Conservation (phyloP, 2,113 vertebrate species). For the Setophaga kirtlandii region DNA sequence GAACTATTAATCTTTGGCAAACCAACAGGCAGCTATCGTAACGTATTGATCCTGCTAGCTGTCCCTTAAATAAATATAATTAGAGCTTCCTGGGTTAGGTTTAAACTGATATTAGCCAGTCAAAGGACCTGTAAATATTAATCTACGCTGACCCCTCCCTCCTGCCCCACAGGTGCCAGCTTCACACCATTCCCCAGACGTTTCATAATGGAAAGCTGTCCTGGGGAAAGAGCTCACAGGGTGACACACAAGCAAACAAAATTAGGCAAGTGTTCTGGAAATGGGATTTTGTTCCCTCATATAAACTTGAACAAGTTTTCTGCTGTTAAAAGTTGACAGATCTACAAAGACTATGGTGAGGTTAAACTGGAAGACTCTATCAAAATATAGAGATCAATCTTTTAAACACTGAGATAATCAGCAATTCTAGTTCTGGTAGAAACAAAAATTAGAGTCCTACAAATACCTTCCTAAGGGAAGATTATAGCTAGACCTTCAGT, state of each 20-base stretch:
- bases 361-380: background rate
- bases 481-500: background rate
- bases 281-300: background rate
- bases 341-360: background rate
- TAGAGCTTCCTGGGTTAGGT: slow-evolving; percentile 58
- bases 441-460: background rate
- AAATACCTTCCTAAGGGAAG: background rate
- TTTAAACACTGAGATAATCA: background rate
- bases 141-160: slow-evolving; percentile 43
- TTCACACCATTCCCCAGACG: slow-evolving; percentile 26
- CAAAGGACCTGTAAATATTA: slow-evolving; percentile 58
- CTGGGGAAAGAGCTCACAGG: background rate
- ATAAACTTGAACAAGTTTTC: background rate
- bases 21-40: slow-evolving; percentile 70
- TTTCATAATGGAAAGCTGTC: slow-evolving; percentile 34
- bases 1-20: slow-evolving; percentile 69
- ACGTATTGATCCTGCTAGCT: slow-evolving; percentile 62
- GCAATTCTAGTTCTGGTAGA: background rate
- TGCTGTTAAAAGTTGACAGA: background rate
- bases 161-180: slow-evolving; percentile 26
- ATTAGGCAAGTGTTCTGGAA: background rate
- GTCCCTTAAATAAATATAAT: slow-evolving; percentile 64
- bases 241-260: background rate
- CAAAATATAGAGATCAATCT: background rate
- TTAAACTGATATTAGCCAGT: slow-evolving; percentile 57